phyloP scores from a whole-genome alignment of 2,888 invertebrate species.

The Cyclophora albipunctata region DNA sequence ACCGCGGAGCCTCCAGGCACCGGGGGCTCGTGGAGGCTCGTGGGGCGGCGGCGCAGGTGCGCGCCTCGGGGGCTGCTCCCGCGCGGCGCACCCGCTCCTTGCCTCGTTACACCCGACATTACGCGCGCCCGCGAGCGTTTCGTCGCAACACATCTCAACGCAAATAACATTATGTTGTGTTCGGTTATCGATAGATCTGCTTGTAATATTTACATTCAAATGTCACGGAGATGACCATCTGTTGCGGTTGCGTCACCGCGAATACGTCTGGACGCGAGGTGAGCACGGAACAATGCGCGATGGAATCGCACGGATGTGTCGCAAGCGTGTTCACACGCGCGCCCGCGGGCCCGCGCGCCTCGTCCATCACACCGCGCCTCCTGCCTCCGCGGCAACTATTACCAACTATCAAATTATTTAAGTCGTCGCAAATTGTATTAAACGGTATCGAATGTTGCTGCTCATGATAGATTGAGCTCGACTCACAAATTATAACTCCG shows the following conservation, averaged over 20 bases:
- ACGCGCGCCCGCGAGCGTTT: conserved; percentile 1
- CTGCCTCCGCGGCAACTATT: no score
- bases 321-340: not conserved
- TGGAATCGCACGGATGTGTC: conserved; percentile 6
- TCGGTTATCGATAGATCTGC: not conserved
- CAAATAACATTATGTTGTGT: not conserved
- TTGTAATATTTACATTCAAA: not conserved
- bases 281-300: not conserved
- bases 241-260: not conserved
- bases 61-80: conserved; percentile 50
- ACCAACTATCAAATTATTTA: no score
- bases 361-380: no score
- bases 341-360: not conserved
- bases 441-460: no score
- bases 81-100: conserved; percentile 31
- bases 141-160: no score
- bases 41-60: conserved; percentile 20
- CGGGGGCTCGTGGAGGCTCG: conserved; percentile 16
- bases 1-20: conserved; percentile 42
- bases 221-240: conserved; percentile 1
- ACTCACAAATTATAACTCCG: no score
- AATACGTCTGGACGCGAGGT: no score
- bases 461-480: no score
- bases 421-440: no score
- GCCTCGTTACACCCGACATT: conserved; percentile 33